Percentiles rank a stretch among this genome's conserved stretches.
Conservation (phyloP, 2,113 vertebrate species). For the Todiramphus saurophagus region DNA sequence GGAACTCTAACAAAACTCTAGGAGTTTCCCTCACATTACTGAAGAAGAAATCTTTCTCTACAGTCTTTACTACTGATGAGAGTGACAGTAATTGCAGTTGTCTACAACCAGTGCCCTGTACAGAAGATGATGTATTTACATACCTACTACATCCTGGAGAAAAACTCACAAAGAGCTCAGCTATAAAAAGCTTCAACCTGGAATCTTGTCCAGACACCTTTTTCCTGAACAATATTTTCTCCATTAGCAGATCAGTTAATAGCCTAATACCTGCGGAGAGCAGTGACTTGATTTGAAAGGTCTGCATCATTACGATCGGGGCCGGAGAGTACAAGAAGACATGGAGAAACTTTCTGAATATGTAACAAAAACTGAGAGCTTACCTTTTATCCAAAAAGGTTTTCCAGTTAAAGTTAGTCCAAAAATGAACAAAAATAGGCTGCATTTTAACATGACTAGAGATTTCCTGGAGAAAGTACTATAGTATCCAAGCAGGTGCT, state of each 20-base stretch:
- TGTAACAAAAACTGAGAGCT: not conserved
- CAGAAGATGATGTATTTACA: not conserved
- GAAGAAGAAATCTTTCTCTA: not conserved
- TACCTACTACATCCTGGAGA: not conserved
- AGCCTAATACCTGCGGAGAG: not conserved
- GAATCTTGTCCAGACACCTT: not conserved
- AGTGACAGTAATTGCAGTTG: not conserved
- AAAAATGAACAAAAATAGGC: slow-evolving; percentile 18
- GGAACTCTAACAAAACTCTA: not conserved
- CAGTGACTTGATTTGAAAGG: accelerated
- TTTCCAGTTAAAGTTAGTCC: slow-evolving; percentile 28
- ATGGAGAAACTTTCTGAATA: not conserved
- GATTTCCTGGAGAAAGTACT: not conserved
- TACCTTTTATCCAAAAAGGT: slow-evolving; percentile 35
- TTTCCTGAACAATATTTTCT: not conserved
- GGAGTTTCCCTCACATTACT: not conserved
- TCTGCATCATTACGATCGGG: accelerated
- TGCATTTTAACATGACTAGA: slow-evolving; percentile 40
- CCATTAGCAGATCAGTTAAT: not conserved
- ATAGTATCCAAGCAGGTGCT: not conserved
- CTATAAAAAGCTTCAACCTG: not conserved
- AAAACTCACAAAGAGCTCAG: not conserved
- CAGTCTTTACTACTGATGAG: not conserved
- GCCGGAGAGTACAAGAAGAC: not conserved
- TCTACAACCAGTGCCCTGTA: not conserved